phyloP scores from a whole-genome alignment of 2,888 invertebrate species.

The Drosophila barbarae region DNA sequence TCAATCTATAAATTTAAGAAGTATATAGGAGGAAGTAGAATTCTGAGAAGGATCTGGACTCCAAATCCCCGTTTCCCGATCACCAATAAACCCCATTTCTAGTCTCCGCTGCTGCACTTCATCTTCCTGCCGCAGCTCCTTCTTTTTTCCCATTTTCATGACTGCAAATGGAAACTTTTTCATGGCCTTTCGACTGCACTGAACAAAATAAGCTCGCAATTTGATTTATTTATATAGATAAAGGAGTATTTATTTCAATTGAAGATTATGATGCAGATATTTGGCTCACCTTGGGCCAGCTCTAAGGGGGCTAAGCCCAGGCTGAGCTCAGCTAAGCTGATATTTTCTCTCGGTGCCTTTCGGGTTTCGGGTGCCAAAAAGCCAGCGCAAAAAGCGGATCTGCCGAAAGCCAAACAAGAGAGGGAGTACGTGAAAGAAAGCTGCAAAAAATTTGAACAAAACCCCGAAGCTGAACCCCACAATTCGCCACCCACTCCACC shows the following conservation, averaged over 20 bases:
- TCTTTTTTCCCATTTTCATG: background rate
- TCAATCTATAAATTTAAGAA: too few relatives aligned
- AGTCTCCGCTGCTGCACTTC: background rate
- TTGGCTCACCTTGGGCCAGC: background rate
- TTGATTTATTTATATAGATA: background rate
- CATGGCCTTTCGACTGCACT: background rate
- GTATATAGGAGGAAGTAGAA: too few relatives aligned
- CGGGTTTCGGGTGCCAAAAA: background rate
- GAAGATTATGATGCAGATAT: too few relatives aligned
- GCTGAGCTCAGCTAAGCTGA: background rate
- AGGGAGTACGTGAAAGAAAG: conserved; percentile 22
- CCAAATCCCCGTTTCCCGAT: too few relatives aligned
- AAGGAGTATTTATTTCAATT: background rate
- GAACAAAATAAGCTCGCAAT: background rate
- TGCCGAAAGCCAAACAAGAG: conserved; percentile 21
- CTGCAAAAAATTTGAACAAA: conserved; percentile 17
- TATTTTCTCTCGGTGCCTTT: conserved; percentile 6
- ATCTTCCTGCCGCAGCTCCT: background rate
- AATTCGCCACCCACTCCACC: background rate
- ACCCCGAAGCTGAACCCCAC: background rate
- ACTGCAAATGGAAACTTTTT: background rate
- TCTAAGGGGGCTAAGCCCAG: background rate
- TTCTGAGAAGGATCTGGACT: too few relatives aligned
- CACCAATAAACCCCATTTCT: background rate
- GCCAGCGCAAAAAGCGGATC: conserved; percentile 30